Evolutionary conservation across 2,888 invertebrate species (phyloP).

Genomic region (Melanchra persicariae): DNA sequence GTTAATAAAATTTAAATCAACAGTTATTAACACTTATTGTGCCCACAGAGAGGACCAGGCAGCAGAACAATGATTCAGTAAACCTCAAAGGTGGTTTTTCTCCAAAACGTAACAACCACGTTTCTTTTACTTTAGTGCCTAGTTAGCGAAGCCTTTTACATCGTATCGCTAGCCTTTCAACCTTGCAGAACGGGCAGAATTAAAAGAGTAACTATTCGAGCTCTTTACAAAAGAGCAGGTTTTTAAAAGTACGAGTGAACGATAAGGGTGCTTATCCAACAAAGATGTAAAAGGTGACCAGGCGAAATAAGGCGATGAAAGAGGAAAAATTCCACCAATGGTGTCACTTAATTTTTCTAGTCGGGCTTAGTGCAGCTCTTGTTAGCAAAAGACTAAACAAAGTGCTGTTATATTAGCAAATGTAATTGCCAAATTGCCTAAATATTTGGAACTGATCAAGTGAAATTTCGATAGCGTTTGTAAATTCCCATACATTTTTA

Average conservation of each 20-base stretch:
- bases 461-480: too few relatives aligned
- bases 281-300: background rate
- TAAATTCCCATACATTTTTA: too few relatives aligned
- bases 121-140: background rate
- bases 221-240: constrained; percentile 26
- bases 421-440: too few relatives aligned
- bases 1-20: too few relatives aligned
- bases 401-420: too few relatives aligned
- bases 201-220: constrained; percentile 37
- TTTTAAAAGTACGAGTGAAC: constrained; percentile 28
- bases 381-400: too few relatives aligned
- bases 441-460: too few relatives aligned
- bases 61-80: too few relatives aligned
- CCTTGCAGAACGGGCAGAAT: constrained; percentile 26
- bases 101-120: background rate
- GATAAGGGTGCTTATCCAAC: constrained; percentile 1
- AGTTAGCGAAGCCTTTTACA: constrained; percentile 13
- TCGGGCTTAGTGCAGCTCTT: background rate
- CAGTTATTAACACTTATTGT: too few relatives aligned
- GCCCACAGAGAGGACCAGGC: too few relatives aligned
- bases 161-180: constrained; percentile 34
- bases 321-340: background rate
- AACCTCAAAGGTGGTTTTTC: background rate
- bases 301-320: too few relatives aligned
- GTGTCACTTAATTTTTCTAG: background rate